Percentiles rank a stretch among this genome's conserved stretches.
phyloP scores from a whole-genome alignment of 2,888 invertebrate genomes.

The Zootermopsis nevadensis region DNA sequence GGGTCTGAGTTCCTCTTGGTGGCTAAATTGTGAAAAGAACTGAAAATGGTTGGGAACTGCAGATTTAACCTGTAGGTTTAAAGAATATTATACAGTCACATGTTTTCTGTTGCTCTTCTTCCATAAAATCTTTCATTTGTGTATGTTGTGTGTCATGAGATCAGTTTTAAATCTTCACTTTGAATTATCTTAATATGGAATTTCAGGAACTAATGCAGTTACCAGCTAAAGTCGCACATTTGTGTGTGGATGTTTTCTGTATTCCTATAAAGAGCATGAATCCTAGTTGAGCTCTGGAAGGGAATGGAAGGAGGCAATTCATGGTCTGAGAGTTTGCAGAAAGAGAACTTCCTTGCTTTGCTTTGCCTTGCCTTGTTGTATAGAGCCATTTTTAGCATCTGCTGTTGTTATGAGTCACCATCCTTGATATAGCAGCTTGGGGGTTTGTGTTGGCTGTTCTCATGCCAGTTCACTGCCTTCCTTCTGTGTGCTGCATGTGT shows the following conservation, averaged over 20 bases:
- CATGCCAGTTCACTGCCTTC: slow-evolving; percentile 37
- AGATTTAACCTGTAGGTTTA: too few species aligned
- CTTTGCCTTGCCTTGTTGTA: slow-evolving; percentile 44
- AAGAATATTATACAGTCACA: too few species aligned
- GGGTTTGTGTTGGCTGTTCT: slow-evolving; percentile 24
- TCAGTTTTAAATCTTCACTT: too few species aligned
- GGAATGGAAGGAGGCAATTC: background rate
- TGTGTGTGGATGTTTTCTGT: background rate
- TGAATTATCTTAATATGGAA: too few species aligned
- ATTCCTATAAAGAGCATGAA: background rate
- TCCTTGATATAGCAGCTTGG: slow-evolving; percentile 49
- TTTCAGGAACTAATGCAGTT: too few species aligned
- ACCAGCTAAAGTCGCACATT: background rate
- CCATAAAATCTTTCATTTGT: too few species aligned
- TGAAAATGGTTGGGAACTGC: too few species aligned
- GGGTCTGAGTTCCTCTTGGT: too few species aligned
- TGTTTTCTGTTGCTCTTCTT: too few species aligned
- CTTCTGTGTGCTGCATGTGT: slow-evolving; percentile 1
- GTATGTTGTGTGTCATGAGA: too few species aligned
- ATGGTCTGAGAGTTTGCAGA: background rate
- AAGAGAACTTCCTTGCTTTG: background rate
- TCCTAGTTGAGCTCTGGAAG: background rate
- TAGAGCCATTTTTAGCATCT: slow-evolving; percentile 51
- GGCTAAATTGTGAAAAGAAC: too few species aligned
- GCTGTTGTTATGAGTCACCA: slow-evolving; percentile 51